Evolutionary conservation across 92 coral and sea anemone species (phyloP).

Genomic region (Palythoa grandis): DNA sequence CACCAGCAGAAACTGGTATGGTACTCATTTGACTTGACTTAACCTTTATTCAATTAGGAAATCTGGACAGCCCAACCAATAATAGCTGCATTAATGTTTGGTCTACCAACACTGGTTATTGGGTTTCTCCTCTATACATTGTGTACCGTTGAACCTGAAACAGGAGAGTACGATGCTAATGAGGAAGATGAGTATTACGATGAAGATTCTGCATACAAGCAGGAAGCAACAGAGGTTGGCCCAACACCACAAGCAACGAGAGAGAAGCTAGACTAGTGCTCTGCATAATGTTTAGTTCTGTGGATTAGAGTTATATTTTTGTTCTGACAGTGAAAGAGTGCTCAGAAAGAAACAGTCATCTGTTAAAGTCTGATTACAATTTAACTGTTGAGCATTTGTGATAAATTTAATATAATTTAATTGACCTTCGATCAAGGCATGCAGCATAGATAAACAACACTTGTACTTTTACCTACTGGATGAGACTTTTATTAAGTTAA

Average conservation of each 20-base stretch:
- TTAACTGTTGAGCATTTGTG: too few species aligned
- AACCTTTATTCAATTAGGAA: slow-evolving; percentile 56
- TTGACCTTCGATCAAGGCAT: too few species aligned
- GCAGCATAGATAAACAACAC: too few species aligned
- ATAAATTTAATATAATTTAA: too few species aligned
- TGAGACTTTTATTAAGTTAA: too few species aligned
- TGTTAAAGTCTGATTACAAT: too few species aligned
- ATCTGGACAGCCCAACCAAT: slow-evolving; percentile 94
- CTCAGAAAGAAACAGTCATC: too few species aligned
- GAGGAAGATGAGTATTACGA: slow-evolving; percentile 64
- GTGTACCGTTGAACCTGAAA: slow-evolving; percentile 87
- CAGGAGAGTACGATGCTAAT: slow-evolving; percentile 71
- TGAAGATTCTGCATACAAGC: slow-evolving; percentile 48
- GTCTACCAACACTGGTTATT: slow-evolving; percentile 83
- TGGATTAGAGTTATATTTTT: too few species aligned
- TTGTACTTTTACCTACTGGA: too few species aligned
- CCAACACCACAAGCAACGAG: neutral
- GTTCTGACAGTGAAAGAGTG: too few species aligned
- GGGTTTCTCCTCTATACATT: slow-evolving; percentile 77
- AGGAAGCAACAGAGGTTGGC: slow-evolving; percentile 20
- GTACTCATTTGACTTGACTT: neutral
- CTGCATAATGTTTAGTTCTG: too few species aligned
- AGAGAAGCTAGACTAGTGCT: slow-evolving; percentile 15
- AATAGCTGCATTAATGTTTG: slow-evolving; percentile 83
- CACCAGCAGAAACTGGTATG: too few species aligned